Conservation (phyloP, 2,888 invertebrate genomes). For the Aphrophora alni region DNA sequence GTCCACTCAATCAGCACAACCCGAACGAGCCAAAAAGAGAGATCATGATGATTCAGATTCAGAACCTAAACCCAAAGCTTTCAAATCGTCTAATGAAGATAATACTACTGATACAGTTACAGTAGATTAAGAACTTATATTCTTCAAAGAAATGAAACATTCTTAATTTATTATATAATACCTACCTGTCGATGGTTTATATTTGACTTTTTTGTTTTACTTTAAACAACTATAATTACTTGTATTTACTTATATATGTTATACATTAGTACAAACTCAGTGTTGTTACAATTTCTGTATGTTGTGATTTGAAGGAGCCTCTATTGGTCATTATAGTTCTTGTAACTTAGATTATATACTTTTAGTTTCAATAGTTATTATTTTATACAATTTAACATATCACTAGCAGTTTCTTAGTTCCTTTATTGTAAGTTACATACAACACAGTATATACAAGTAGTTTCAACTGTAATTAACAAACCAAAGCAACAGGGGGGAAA, state of each 20-base stretch:
- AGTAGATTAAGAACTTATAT: background rate
- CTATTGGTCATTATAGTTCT: background rate
- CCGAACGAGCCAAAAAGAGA: background rate
- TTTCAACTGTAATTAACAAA: background rate
- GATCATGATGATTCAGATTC: constrained; percentile 17
- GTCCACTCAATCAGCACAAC: background rate
- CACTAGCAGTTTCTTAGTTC: background rate
- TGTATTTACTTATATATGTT: background rate
- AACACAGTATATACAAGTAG: background rate
- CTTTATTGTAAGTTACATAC: background rate
- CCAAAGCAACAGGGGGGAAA: too few species aligned
- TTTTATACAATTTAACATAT: background rate
- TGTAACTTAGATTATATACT: background rate
- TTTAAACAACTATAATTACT: background rate
- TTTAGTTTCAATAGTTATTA: background rate
- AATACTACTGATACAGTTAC: background rate
- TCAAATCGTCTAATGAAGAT: constrained; percentile 20
- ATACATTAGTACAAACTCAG: background rate
- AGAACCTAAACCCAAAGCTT: constrained; percentile 13
- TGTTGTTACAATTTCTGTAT: background rate
- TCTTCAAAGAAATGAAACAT: background rate
- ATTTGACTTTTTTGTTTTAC: background rate
- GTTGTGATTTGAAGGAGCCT: background rate
- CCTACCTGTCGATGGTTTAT: background rate
- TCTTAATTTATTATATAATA: background rate